These are phyloP conservation scores for Anthopleura xanthogrammica DNA, from an alignment of 92 coral and sea anemone species.

Conservation along the genomic window DNA sequence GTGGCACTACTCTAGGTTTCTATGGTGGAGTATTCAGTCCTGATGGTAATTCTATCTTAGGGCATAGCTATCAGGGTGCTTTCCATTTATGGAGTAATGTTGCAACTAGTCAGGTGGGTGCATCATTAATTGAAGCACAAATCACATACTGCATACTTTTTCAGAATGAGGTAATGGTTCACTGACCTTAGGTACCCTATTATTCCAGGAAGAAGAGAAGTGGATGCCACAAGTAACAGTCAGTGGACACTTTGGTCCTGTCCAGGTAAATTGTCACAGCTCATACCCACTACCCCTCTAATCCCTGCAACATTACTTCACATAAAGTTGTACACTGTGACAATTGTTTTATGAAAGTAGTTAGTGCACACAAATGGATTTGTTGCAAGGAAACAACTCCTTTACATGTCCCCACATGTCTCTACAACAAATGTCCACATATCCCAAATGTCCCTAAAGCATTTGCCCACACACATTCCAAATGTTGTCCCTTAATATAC, in stretches of 20 bases:
- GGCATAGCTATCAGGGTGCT: slow-evolving; percentile 95
- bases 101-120: slow-evolving; percentile 25
- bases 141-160: neutral
- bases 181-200: neutral
- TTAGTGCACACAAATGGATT: too few relatives aligned
- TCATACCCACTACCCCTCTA: neutral
- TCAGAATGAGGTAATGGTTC: neutral
- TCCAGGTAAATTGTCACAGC: slow-evolving; percentile 53
- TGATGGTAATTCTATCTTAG: slow-evolving; percentile 78
- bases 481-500: too few relatives aligned
- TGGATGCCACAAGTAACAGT: slow-evolving; percentile 85
- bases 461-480: too few relatives aligned
- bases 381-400: too few relatives aligned
- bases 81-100: slow-evolving; percentile 78
- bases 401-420: too few relatives aligned
- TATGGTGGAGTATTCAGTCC: slow-evolving; percentile 91
- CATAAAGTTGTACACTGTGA: too few relatives aligned
- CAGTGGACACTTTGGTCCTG: slow-evolving; percentile 92
- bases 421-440: too few relatives aligned
- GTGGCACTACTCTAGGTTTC: slow-evolving; percentile 93
- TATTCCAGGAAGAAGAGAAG: slow-evolving; percentile 37
- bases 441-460: too few relatives aligned
- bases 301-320: too few relatives aligned
- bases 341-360: too few relatives aligned
- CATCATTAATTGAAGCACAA: neutral